Evolutionary conservation across 2,888 invertebrate species (phyloP).

Genomic region (Imbricaverruca yamaguchii): DNA sequence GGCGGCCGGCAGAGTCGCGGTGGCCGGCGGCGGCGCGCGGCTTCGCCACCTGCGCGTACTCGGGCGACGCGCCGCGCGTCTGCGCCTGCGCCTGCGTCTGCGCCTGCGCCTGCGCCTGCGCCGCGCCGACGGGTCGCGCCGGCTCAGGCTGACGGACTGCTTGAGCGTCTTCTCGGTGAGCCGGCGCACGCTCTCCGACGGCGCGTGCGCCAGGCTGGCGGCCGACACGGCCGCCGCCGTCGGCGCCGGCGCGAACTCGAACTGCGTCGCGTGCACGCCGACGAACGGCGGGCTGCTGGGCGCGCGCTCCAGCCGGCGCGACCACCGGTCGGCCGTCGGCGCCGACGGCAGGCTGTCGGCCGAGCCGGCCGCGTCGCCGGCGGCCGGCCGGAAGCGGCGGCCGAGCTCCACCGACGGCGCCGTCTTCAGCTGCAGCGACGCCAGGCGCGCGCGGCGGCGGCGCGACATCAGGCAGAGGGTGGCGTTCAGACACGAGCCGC

Average conservation of each 20-base stretch:
- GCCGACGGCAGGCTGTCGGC: neutral
- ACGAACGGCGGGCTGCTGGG: slow-evolving; percentile 14
- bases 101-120: neutral
- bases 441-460: neutral
- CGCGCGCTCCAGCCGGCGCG: neutral
- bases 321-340: neutral
- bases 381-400: neutral
- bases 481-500: neutral
- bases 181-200: neutral
- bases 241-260: neutral
- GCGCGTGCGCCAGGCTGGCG: neutral
- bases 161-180: slow-evolving; percentile 13
- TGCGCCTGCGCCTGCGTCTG: neutral
- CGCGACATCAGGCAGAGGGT: neutral
- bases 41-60: neutral
- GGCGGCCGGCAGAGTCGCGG: neutral
- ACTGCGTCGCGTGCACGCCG: neutral
- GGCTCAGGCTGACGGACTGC: neutral
- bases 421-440: neutral
- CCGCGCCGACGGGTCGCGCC: neutral
- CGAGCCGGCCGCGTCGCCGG: neutral
- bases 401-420: neutral
- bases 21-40: neutral
- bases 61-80: neutral
- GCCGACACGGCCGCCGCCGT: neutral